Conservation (phyloP, 2,113 vertebrate species). For the Dasypus novemcinctus region DNA sequence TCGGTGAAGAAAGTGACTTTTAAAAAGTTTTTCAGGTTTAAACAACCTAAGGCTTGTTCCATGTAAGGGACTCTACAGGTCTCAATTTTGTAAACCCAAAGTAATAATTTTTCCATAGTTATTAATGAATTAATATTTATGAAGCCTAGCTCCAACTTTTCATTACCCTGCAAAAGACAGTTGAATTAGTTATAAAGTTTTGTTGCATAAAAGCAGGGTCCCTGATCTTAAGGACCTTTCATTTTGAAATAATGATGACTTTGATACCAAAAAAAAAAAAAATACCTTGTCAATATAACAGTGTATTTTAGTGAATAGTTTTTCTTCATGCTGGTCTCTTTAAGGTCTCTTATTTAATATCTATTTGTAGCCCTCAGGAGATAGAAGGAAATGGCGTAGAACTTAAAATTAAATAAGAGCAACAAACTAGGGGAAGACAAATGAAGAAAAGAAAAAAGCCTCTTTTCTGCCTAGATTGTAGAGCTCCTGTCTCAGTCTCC, state of each 20-base stretch:
- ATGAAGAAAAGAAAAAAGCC: not conserved
- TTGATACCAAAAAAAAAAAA: not conserved
- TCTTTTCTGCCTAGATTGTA: not conserved
- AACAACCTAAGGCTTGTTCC: not conserved
- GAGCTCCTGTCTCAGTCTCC: not conserved
- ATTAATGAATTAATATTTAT: conserved; percentile 26
- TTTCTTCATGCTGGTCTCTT: not conserved
- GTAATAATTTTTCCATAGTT: not conserved
- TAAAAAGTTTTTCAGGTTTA: not conserved
- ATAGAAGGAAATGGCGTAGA: conserved; percentile 17
- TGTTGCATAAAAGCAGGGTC: not conserved
- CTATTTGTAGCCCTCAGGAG: not conserved
- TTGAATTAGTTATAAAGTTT: conserved; percentile 29
- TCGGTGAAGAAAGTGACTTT: not conserved
- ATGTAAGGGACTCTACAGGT: not conserved
- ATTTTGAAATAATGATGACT: conserved; percentile 18
- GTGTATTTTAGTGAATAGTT: not conserved
- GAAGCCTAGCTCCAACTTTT: not conserved
- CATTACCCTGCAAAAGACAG: not conserved
- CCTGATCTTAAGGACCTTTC: not conserved
- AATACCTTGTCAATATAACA: not conserved
- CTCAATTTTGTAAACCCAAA: not conserved
- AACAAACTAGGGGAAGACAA: not conserved
- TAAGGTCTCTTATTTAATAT: not conserved
- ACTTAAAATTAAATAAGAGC: not conserved